These are phyloP conservation scores for Percina caprodes DNA, from an alignment of 2,113 vertebrate species.

Conservation along the genomic window DNA sequence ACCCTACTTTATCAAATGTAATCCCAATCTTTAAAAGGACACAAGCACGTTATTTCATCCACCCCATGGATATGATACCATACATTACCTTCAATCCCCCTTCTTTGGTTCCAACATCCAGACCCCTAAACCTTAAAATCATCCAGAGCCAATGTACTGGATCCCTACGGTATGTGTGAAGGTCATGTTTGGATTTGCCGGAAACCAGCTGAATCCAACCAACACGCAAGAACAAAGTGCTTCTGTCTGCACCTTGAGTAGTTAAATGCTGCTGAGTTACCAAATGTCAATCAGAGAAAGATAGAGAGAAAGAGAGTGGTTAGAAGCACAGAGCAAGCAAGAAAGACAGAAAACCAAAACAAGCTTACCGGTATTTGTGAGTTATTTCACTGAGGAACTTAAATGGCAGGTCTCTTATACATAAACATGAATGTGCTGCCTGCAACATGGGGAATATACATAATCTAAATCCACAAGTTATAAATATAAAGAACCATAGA, in stretches of 20 bases:
- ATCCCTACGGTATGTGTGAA: constrained; percentile 92
- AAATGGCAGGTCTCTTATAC: not conserved
- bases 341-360: constrained; percentile 22
- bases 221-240: constrained; percentile 90
- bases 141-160: constrained; percentile 88
- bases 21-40: not conserved
- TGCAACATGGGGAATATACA: constrained; percentile 14
- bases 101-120: constrained; percentile 48
- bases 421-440: constrained; percentile 17
- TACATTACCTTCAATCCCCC: constrained; percentile 45
- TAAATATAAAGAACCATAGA: constrained; percentile 4
- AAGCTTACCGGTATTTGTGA: not conserved
- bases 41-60: constrained; percentile 12
- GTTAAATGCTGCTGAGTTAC: constrained; percentile 94
- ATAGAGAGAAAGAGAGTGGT: constrained; percentile 8
- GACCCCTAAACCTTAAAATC: constrained; percentile 81
- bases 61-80: not conserved
- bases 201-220: constrained; percentile 85
- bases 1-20: not conserved
- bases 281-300: constrained; percentile 90
- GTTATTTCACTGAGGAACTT: not conserved
- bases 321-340: constrained; percentile 5
- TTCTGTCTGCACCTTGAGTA: constrained; percentile 96
- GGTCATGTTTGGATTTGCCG: constrained; percentile 93
- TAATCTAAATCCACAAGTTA: constrained; percentile 11